A percentile compares a stretch with the other conserved stretches of the same genome.
Evolutionary conservation across 2,888 invertebrate species (phyloP).

Genomic region (Cordilura impudica): DNA sequence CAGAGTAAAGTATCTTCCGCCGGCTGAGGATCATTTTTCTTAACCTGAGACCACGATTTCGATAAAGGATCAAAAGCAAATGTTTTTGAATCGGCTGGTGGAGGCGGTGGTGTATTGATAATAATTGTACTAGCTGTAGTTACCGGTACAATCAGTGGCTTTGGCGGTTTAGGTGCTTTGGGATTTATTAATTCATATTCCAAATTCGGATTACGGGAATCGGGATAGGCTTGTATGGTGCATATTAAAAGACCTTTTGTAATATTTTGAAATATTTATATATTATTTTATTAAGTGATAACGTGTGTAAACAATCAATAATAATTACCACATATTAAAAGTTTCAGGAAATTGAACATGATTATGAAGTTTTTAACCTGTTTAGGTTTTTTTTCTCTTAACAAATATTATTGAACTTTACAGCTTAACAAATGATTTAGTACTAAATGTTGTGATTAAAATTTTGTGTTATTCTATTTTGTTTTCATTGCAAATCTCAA

Average conservation of each 20-base stretch:
- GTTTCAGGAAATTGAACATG: slow-evolving; percentile 18
- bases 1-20: slow-evolving; percentile 70
- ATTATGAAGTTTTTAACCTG: slow-evolving; percentile 3
- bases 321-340: slow-evolving; percentile 40
- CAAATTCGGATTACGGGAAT: slow-evolving; percentile 70
- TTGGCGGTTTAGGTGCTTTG: slow-evolving; percentile 52
- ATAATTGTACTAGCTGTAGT: slow-evolving; percentile 63
- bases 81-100: slow-evolving; percentile 69
- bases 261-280: neutral
- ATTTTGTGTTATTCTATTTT: neutral
- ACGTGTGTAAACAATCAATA: neutral
- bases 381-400: neutral
- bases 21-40: slow-evolving; percentile 68
- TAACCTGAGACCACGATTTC: slow-evolving; percentile 70
- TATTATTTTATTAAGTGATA: neutral
- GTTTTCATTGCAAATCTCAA: slow-evolving; percentile 24
- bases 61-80: slow-evolving; percentile 70
- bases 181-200: slow-evolving; percentile 74
- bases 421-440: slow-evolving; percentile 29
- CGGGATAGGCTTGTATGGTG: slow-evolving; percentile 47
- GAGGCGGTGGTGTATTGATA: slow-evolving; percentile 68
- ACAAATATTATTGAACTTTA: slow-evolving; percentile 18
- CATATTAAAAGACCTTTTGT: slow-evolving; percentile 17
- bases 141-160: slow-evolving; percentile 66
- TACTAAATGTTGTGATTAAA: slow-evolving; percentile 46